Evolutionary conservation across 1,140 invertebrate species (phyloP), one percentile per base, ranked within the genome.

Genomic region (Ceratina australensis): DNA sequence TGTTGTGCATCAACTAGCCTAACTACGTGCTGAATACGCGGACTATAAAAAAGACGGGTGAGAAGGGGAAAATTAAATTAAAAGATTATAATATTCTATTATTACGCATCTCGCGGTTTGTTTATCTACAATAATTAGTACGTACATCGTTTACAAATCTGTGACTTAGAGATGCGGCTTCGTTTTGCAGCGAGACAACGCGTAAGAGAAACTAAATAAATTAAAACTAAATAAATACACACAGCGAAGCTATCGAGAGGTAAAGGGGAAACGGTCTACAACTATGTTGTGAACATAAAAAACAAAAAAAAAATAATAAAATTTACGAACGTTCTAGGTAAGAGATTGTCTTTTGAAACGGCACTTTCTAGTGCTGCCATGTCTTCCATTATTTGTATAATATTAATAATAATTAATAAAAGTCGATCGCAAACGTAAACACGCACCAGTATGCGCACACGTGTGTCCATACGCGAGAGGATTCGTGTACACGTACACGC

Each of bases 331-430:
- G 74, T 76, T 71, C 80, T 86, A 86, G 86, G 81, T 82, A 80
- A 87, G 87, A 88, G 84, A 52, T 80, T 13, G 60, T 84, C 73
- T 84, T 87, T 90, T 87, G 89, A 84, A 42, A 87, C 87, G 86
- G 87, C 90, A 87, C 89, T 77, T 85, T 81, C 86, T 85, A 85
- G 89, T 89, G 89, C 89, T 88, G 86, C 85, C 82, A 91, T 87
- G 90, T 90, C 90, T 91, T 90, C 90, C 90, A 91, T 89, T 90
- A 91, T 88, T 90, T 89, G 81, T 90, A 91, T 87, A 87, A 90
- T 89, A 87, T 90, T 89, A 83, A 89, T 89, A n/a, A 54, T 54
- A 54, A 54, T 42, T 42, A 42, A 42, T 42, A 42, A 88, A 89
- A 86, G 89, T 89, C 83, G 87, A 89, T 86, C 83, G 86, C 89